These are phyloP conservation scores for Porites cylindrica DNA, from an alignment of 92 coral and sea anemone species.

Conservation along the genomic window DNA sequence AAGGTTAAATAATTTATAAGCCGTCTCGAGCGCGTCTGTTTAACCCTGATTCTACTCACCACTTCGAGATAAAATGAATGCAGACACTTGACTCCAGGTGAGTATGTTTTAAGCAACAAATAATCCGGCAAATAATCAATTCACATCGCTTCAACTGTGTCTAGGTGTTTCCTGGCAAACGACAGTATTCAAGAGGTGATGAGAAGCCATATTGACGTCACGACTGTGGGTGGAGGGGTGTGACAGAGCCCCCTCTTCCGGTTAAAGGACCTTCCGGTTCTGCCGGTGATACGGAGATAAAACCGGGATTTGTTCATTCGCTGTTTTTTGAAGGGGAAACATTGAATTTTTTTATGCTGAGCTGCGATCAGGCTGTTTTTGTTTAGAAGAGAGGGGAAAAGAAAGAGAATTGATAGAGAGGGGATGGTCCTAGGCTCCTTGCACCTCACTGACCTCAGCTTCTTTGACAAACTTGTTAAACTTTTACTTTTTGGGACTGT, in stretches of 20 bases:
- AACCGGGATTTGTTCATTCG: no score
- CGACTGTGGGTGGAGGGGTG: conserved; percentile 32
- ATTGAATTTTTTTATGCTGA: no score
- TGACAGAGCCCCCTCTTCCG: conserved; percentile 17
- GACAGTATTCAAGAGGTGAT: neutral
- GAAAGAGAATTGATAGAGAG: no score
- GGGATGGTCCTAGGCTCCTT: no score
- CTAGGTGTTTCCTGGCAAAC: neutral
- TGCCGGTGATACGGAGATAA: neutral
- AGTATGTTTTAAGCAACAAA: neutral
- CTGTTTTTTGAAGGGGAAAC: no score
- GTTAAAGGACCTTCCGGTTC: conserved; percentile 12
- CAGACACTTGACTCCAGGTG: neutral
- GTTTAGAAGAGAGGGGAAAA: no score
- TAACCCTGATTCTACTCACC: conserved; percentile 1
- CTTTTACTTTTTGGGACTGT: no score
- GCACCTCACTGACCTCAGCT: no score
- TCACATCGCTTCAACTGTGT: neutral
- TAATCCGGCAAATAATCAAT: neutral
- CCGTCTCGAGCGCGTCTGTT: neutral
- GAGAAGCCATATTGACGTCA: conserved; percentile 5
- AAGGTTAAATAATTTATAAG: no score
- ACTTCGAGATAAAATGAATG: neutral
- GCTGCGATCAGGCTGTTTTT: no score
- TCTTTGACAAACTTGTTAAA: no score